Conservation (phyloP, 2,888 invertebrate species). For the Melanostoma mellinum region DNA sequence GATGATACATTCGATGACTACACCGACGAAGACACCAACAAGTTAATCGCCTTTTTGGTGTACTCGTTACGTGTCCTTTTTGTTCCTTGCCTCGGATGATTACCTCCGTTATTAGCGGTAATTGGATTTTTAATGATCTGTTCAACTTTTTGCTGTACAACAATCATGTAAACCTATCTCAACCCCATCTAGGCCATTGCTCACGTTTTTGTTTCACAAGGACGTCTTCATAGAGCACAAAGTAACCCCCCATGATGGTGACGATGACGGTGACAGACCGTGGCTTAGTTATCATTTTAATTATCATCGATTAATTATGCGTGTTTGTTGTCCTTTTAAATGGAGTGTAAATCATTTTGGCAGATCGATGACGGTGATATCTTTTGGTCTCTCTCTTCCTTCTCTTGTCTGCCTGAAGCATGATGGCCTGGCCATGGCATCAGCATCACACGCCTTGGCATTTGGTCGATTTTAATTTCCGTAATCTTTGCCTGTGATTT, state of each 20-base stretch:
- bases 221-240: constrained; percentile 7
- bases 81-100: constrained; percentile 44
- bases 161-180: constrained; percentile 18
- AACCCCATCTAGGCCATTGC: not conserved
- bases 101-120: constrained; percentile 67
- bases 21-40: constrained; percentile 52
- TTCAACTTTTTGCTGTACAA: constrained; percentile 57
- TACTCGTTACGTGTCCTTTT: constrained; percentile 28
- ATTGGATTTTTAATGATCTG: constrained; percentile 73
- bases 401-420: too few species aligned
- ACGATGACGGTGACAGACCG: constrained; percentile 39
- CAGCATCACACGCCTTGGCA: constrained; percentile 42
- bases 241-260: not conserved
- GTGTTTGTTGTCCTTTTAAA: constrained; percentile 46
- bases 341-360: constrained; percentile 60
- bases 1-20: constrained; percentile 58
- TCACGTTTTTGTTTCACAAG: constrained; percentile 30
- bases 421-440: not conserved
- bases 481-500: constrained; percentile 66
- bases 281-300: constrained; percentile 69
- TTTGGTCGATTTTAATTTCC: constrained; percentile 72
- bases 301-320: constrained; percentile 66
- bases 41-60: constrained; percentile 69
- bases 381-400: not conserved
- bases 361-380: constrained; percentile 15